Evolutionary conservation across 2,113 vertebrate genomes (phyloP).

Genomic region (Syngnathus typhle): DNA sequence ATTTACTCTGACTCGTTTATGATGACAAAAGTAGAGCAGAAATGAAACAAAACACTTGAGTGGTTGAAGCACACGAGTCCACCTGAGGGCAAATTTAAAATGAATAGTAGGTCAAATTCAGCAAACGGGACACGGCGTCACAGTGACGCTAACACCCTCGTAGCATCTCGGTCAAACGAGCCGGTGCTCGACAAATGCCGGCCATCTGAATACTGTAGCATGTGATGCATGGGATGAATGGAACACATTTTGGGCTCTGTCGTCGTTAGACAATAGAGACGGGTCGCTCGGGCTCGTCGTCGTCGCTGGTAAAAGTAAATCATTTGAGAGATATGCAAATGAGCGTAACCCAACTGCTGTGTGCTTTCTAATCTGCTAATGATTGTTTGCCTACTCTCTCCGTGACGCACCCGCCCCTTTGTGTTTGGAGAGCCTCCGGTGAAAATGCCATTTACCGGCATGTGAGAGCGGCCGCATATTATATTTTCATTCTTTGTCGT

Average conservation of each 20-base stretch:
- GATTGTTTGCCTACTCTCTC: slow-evolving; percentile 7
- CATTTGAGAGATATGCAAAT: not conserved
- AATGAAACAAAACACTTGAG: not conserved
- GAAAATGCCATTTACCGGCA: slow-evolving; percentile 24
- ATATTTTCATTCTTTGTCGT: not conserved
- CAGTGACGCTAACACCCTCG: too few relatives aligned
- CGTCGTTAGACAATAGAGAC: not conserved
- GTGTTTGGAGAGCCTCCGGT: slow-evolving; percentile 25
- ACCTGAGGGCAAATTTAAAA: too few relatives aligned
- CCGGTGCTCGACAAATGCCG: too few relatives aligned
- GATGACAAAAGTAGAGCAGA: not conserved
- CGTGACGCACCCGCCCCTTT: slow-evolving; percentile 10
- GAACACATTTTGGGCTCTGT: not conserved
- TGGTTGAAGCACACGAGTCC: not conserved
- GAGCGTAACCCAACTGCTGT: not conserved
- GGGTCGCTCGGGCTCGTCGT: not conserved
- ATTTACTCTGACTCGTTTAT: not conserved
- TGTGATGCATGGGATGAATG: not conserved
- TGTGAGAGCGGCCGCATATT: slow-evolving; percentile 15
- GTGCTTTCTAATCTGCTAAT: slow-evolving; percentile 11
- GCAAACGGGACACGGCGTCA: too few relatives aligned
- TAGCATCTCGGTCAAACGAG: too few relatives aligned
- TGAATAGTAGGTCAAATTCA: too few relatives aligned
- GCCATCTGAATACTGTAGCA: not conserved
- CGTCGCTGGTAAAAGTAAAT: slow-evolving; percentile 2